These are phyloP conservation scores for Tipula vernalis DNA, from an alignment of 2,888 invertebrate species.

Conservation along the genomic window DNA sequence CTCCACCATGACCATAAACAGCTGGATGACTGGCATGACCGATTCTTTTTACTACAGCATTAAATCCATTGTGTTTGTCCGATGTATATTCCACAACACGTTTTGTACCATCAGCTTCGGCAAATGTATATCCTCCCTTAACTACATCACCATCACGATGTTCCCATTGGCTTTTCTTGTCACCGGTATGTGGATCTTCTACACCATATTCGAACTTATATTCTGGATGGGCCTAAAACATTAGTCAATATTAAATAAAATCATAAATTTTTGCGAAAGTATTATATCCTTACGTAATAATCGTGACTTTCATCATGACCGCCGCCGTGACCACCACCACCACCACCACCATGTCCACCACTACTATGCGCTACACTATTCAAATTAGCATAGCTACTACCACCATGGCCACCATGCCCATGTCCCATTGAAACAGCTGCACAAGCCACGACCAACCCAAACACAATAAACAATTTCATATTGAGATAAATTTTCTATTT, in stretches of 20 bases:
- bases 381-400: neutral
- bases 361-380: neutral
- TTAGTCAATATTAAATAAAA: neutral
- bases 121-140: conserved; percentile 37
- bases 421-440: neutral
- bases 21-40: conserved; percentile 26
- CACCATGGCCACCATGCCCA: conserved; percentile 10
- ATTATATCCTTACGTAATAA: neutral
- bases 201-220: conserved; percentile 39
- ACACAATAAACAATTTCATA: conserved; percentile 6
- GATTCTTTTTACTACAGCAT: conserved; percentile 38
- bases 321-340: conserved; percentile 13
- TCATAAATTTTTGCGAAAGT: neutral
- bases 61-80: conserved; percentile 38
- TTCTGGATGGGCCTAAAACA: conserved; percentile 31
- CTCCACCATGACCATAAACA: conserved; percentile 14
- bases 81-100: conserved; percentile 38
- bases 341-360: neutral
- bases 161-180: conserved; percentile 39
- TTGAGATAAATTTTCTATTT: neutral
- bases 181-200: conserved; percentile 37
- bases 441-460: neutral
- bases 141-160: conserved; percentile 40
- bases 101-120: conserved; percentile 39
- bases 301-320: conserved; percentile 14